Base-by-base conservation (phyloP, 2,113 vertebrate genomes). In the Delphinapterus leucas region DNA sequence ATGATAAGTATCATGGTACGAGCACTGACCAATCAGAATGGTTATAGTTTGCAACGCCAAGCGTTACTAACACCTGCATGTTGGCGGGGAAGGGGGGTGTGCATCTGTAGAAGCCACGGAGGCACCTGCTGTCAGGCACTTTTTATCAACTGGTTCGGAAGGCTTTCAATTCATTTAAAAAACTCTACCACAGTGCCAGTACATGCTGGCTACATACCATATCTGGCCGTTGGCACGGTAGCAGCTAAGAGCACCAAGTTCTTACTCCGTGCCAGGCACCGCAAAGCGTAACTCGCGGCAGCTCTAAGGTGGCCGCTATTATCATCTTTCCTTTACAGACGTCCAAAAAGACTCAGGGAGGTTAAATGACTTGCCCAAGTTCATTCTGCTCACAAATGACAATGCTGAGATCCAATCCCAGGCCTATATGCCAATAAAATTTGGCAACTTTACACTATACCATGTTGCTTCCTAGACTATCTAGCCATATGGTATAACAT, bases 301-400 rank as follows among this genome's bases (percentile, higher is more conserved):
- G 36, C 47, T 65, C 87, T 36, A 41, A 73, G 10, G 47, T n/a
- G 20, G 60, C 10, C 41, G 28, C 10, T 49, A 20, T 73, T 73
- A 60, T n/a, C 23, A 9, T 21, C n/a, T n/a, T 95, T 86, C 90
- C 67, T 90, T 73, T 49, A 93, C 14, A 87, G 70, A 23, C 28
- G 53, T 71, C 47, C 74, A 38, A 86, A 95, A 79, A 76, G 76
- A 53, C 83, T 33, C 28, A 77, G 8, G 58, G 49, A 88, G 38
- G 44, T 61, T 63, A 73, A 82, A 61, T 53, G 41, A 96, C 86
- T 89, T 79, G 60, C 63, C 47, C 60, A 49, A 58, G 61, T 93
- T 91, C 73, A 94, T 93, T 93, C 58, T 96, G 65, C 47, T 73
- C 85, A 31, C 36, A 95, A 92, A 80, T 23, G 31, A 81, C 33